phyloP scores from a whole-genome alignment of 2,888 invertebrate genomes.

The Agrilus mali region DNA sequence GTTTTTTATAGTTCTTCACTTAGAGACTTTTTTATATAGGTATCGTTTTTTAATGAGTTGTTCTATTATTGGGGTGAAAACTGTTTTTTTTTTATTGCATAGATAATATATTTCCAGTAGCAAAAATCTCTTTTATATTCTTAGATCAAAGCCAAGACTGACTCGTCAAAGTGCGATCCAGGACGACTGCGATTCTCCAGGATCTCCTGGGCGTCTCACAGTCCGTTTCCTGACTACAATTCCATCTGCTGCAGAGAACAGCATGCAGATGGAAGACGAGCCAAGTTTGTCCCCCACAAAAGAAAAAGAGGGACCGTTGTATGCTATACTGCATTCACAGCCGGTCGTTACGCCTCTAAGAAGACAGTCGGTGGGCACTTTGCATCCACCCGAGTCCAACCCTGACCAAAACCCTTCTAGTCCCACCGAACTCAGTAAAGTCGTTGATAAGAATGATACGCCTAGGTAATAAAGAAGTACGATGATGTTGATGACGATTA shows the following conservation, averaged over 20 bases:
- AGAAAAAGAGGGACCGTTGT: slow-evolving; percentile 29
- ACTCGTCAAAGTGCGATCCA: slow-evolving; percentile 71
- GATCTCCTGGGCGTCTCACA: slow-evolving; percentile 39
- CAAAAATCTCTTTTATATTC: not conserved
- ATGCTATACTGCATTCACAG: slow-evolving; percentile 31
- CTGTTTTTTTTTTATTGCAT: no score
- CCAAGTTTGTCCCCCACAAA: slow-evolving; percentile 29
- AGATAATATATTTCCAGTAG: no score
- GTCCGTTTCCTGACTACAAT: slow-evolving; percentile 56
- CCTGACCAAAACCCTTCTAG: slow-evolving; percentile 15
- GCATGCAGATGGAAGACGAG: slow-evolving; percentile 55
- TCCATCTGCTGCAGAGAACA: slow-evolving; percentile 61
- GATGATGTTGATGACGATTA: not conserved
- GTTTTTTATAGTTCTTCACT: no score
- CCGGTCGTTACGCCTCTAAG: slow-evolving; percentile 21
- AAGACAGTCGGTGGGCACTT: slow-evolving; percentile 31
- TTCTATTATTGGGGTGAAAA: no score
- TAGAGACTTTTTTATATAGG: no score
- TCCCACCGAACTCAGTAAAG: slow-evolving; percentile 21
- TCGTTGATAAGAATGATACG: slow-evolving; percentile 14
- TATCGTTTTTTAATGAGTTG: no score
- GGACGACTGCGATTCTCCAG: slow-evolving; percentile 56
- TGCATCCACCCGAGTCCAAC: slow-evolving; percentile 27
- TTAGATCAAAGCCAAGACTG: slow-evolving; percentile 54
- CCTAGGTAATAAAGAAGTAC: slow-evolving; percentile 20